Conservation (phyloP, 1,140 invertebrate genomes). For the Linepithema humile region DNA sequence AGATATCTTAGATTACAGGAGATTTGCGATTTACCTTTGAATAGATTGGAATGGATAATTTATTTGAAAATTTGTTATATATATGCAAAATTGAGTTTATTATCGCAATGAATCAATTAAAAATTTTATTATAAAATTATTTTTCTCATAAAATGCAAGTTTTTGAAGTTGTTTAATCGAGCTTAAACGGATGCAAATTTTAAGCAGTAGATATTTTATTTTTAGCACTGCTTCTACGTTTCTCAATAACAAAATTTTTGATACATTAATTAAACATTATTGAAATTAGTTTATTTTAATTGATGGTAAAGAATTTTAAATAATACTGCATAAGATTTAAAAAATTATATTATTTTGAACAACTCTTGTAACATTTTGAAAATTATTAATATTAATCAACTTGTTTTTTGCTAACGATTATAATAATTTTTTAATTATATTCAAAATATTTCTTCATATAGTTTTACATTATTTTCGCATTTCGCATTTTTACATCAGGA, state of each 20-base stretch:
- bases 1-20: background rate
- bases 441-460: background rate
- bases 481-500: background rate
- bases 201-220: conserved; percentile 46
- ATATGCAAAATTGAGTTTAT: background rate
- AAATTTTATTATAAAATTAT: too few relatives aligned
- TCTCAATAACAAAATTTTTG: background rate
- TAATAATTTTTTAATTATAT: background rate
- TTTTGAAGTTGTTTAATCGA: too few relatives aligned
- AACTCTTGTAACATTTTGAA: background rate
- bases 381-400: background rate
- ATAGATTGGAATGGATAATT: too few relatives aligned
- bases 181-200: background rate
- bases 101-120: background rate
- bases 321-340: background rate
- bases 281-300: background rate
- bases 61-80: too few relatives aligned
- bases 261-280: background rate
- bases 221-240: conserved; percentile 49
- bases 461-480: background rate
- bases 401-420: background rate
- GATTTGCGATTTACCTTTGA: background rate
- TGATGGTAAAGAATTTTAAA: background rate
- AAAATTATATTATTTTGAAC: background rate
- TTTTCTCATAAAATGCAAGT: too few relatives aligned